Base-by-base conservation (phyloP, 2,888 invertebrate genomes). In the Apodemia hepburni region DNA sequence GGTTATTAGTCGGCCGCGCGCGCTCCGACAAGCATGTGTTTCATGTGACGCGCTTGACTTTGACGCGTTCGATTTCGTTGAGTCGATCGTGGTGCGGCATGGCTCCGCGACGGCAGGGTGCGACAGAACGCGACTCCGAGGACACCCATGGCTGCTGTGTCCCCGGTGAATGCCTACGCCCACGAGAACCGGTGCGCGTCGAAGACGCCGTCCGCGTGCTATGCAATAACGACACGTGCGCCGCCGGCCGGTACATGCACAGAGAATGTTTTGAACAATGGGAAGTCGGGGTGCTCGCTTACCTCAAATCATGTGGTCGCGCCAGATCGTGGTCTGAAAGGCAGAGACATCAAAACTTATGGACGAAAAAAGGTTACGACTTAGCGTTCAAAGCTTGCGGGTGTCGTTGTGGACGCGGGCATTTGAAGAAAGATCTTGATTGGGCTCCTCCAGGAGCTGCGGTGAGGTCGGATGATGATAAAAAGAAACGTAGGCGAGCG, bases 291-390 rank as follows among this genome's bases (percentile, higher is more conserved):
- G 96, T 98, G 64, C 92, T 98, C 71, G 95, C 96, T 61, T 97
- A 97, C 79, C 92, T 99, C 66, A 97, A 98, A 83, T 96, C 97
- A 45, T 97, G 97, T 87, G 98, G 98, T 60, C 92, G 98, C 45
- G 98, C 98, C 4, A 93, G 98, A 27, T 97, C 97, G 70, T 98
- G 98, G 98, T 98, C 98, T 47, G 98, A 98, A 82, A 94, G 98
- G 65, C 98, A 98, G 84, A 94, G 98, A 35, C 95, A 96, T 75
- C 98, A 98, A 90, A 98, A 98, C 86, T 90, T 99, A 65, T 99
- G 99, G 99, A 98, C 98, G 64, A 98, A 98, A 87, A 98, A 98
- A 85, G 98, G 98, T 62, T 98, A 98, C 91, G 98, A 99, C 86
- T 87, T 98, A 81, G 98, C 98, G 8, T 98, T 96, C 87, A 98